Evolutionary conservation across 1,140 invertebrate genomes (phyloP).

Genomic region (Homalodisca vitripennis): DNA sequence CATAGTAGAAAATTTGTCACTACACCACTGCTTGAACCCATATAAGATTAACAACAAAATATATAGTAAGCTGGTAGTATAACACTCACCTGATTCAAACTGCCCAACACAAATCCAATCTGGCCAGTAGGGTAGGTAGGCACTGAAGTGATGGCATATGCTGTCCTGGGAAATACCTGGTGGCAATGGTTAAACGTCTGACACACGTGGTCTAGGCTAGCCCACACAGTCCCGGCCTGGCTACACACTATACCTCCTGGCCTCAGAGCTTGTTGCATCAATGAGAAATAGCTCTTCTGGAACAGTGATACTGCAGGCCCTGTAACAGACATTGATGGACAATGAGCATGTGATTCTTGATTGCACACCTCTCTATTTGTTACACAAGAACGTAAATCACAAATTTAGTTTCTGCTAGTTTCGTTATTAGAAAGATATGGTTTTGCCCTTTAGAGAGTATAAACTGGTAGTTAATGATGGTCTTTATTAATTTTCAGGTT

Average conservation of each 20-base stretch:
- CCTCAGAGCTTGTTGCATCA: slow-evolving; percentile 81
- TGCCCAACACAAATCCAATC: slow-evolving; percentile 91
- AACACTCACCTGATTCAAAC: slow-evolving; percentile 54
- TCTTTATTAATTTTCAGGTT: too few species aligned
- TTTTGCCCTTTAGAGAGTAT: too few species aligned
- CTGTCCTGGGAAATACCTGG: slow-evolving; percentile 70
- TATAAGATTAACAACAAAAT: too few species aligned
- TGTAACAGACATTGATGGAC: too few species aligned
- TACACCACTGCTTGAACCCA: not conserved
- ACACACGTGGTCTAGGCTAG: slow-evolving; percentile 75
- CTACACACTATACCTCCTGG: slow-evolving; percentile 90
- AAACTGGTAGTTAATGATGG: too few species aligned
- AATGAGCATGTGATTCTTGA: too few species aligned
- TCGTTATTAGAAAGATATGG: too few species aligned
- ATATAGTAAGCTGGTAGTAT: too few species aligned
- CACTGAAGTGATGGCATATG: slow-evolving; percentile 80
- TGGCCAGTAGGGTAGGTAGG: slow-evolving; percentile 96
- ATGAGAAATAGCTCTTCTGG: slow-evolving; percentile 83
- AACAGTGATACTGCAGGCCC: slow-evolving; percentile 71
- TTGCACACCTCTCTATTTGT: too few species aligned
- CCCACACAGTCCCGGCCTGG: slow-evolving; percentile 91
- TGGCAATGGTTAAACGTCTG: slow-evolving; percentile 71
- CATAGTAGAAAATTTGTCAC: not conserved
- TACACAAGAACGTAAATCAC: too few species aligned
- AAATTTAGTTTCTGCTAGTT: too few species aligned